Base-by-base conservation (phyloP, 2,113 vertebrate species). In the Tachycineta bicolor region DNA sequence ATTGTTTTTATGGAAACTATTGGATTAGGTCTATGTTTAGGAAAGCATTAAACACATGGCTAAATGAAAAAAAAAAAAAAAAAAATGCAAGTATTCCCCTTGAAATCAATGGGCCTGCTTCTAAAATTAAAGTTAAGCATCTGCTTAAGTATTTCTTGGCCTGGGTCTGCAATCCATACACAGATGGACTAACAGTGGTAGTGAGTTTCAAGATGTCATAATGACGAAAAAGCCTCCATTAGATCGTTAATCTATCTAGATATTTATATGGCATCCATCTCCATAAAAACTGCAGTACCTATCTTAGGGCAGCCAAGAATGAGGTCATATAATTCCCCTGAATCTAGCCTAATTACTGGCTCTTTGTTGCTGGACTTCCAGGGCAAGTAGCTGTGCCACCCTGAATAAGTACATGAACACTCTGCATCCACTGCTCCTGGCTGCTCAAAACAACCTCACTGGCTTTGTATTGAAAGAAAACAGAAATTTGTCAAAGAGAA, bases 141-240 rank as follows among this genome's bases (percentile, higher is more conserved):
- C 96, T 96, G 64, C 73, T 94, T 91, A 91, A 90, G 69, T 88
- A 80, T 83, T 93, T 94, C 43, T 90, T 92, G 60, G 71, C 34
- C 73, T 84, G 49, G 11, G 24, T 81, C 39, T 94, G 55, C 60
- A 96, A 77, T 91, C 52, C 20, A 2, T 69, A 90, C 85, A 81
- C 83, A 96, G 93, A 90, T 95, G 90, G 83, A 87, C 77, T 83
- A 94, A 93, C 60, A 93, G 90, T 92, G 92, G 79, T 94, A 95
- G 68, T 0, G 5, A 94, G 63, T 91, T 94, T 91, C 76, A 92
- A 86, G 88, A 83, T 89, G 86, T 71, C 83, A 86, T 90, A 74
- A 93, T 92, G 90, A 89, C 80, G 95, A 93, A 96, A 96, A 93
- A 41, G 15, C 44, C 41, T 87, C 49, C 64, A 65, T 90, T 78